phyloP scores from a whole-genome alignment of 2,888 invertebrate species.

The Amblyteles armatorius region DNA sequence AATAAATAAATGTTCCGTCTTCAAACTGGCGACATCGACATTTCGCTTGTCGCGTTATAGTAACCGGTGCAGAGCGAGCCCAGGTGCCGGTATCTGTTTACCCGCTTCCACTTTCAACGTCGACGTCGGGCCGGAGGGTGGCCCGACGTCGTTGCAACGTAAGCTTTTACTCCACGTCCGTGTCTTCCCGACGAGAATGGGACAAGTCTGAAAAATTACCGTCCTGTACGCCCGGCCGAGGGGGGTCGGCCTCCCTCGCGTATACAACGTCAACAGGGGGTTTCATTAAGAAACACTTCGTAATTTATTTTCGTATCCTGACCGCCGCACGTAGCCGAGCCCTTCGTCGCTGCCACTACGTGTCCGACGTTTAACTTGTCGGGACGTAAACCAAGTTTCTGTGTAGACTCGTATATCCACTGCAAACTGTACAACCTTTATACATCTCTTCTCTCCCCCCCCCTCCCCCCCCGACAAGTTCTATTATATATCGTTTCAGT shows the following conservation, averaged over 20 bases:
- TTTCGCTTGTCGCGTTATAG: conserved; percentile 33
- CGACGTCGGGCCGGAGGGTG: background rate
- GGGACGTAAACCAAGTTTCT: conserved; percentile 50
- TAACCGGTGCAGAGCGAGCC: background rate
- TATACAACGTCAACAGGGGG: conserved; percentile 68
- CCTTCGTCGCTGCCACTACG: conserved; percentile 51
- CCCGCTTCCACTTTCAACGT: conserved; percentile 27
- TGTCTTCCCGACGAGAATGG: conserved; percentile 73
- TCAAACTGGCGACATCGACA: conserved; percentile 32
- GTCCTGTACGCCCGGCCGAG: conserved; percentile 26
- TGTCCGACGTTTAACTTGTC: conserved; percentile 56
- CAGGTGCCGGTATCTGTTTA: conserved; percentile 11
- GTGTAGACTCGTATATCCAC: conserved; percentile 34
- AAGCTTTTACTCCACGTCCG: conserved; percentile 34
- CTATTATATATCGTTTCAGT: conserved; percentile 50
- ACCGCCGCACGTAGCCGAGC: conserved; percentile 50
- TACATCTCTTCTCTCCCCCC: conserved; percentile 6
- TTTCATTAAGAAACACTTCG: conserved; percentile 79
- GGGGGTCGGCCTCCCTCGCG: conserved; percentile 15
- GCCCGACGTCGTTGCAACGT: conserved; percentile 17
- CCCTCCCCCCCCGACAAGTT: background rate
- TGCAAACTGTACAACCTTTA: conserved; percentile 24
- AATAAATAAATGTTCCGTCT: background rate
- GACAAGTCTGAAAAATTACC: conserved; percentile 79
- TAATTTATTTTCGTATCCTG: conserved; percentile 78